Conservation (phyloP, 2,797 vertebrate species). For the Chelonia mydas region DNA sequence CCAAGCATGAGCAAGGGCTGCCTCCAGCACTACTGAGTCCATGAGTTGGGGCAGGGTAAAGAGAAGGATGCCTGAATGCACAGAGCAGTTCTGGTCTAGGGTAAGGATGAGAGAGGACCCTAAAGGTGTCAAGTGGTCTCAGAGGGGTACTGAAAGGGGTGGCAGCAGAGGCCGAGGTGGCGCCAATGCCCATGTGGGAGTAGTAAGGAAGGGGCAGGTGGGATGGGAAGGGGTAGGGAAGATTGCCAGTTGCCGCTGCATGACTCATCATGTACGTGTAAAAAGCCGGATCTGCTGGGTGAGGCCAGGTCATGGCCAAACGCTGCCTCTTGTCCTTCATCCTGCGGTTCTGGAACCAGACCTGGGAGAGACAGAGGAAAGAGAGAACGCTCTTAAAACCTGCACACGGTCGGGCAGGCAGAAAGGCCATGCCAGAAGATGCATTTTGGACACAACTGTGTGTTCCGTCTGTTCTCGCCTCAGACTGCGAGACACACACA, state of each 20-base stretch:
- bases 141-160: slow-evolving; percentile 91
- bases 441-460: neutral
- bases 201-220: slow-evolving; percentile 98
- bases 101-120: slow-evolving; percentile 96
- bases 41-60: slow-evolving; percentile 90
- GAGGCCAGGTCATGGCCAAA: slow-evolving; percentile 98
- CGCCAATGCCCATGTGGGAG: slow-evolving; percentile 91
- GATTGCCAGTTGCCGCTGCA: slow-evolving; percentile 94
- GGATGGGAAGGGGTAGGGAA: slow-evolving; percentile 96
- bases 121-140: slow-evolving; percentile 95
- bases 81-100: slow-evolving; percentile 96
- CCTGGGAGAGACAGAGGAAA: slow-evolving; percentile 79
- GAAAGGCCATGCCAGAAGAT: neutral
- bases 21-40: slow-evolving; percentile 88
- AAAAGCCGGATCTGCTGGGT: slow-evolving; percentile 97
- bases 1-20: slow-evolving; percentile 93
- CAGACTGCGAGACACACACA: neutral
- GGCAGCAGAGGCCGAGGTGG: slow-evolving; percentile 85
- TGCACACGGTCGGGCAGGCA: neutral
- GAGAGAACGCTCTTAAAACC: neutral
- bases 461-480: neutral
- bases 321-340: slow-evolving; percentile 99
- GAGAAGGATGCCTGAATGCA: slow-evolving; percentile 95
- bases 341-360: slow-evolving; percentile 99
- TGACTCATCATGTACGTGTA: slow-evolving; percentile 99